Base-by-base conservation (phyloP, 2,113 vertebrate genomes). In the Polyodon spathula region DNA sequence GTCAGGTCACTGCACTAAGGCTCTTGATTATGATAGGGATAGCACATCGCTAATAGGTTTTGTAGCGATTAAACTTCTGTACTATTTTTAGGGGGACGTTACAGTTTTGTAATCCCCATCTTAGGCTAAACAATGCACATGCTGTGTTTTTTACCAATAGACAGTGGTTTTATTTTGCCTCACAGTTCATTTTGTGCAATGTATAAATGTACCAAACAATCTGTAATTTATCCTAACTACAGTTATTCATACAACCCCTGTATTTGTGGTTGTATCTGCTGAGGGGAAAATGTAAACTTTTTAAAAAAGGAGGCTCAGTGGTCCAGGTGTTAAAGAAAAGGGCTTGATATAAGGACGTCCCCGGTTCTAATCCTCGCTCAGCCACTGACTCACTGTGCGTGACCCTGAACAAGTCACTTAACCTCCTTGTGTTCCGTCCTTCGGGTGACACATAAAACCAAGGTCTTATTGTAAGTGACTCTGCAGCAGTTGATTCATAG, bases 261-360 rank as follows among this genome's bases (percentile, higher is more conserved):
- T 77, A 71, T 82, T 85, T 85, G 81, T 71, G 82, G 80, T 81
- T 81, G 68, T 73, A 69, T 80, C 73, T 84, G 72, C 73, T 81
- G 77, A 79, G 70, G 69, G 56, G 3, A 59, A 82, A 85, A 78
- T 27, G 1, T 27, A 73, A 87, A 84, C 68, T 62, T 58, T 40
- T 9, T 60, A 63, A 54, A 54, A 27, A 27, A 27, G 27, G 27
- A 27, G 27, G 27, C 27, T 27, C 27, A 3, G 27, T 3, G 27
- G 27, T 27, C 27, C 27, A 27, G 27, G 27, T 27, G 27, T 27
- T 27, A 27, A 27, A 27, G 27, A 27, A 27, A 27, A 27, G 27
- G 27, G 27, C 27, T 27, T 27, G 27, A 27, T 27, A 27, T 3
- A 1, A 27, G 27, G 27, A 27, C 2, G 27, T 27, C 27, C 27